Conservation (phyloP, 2,113 vertebrate genomes). For the Atrichornis clamosus region DNA sequence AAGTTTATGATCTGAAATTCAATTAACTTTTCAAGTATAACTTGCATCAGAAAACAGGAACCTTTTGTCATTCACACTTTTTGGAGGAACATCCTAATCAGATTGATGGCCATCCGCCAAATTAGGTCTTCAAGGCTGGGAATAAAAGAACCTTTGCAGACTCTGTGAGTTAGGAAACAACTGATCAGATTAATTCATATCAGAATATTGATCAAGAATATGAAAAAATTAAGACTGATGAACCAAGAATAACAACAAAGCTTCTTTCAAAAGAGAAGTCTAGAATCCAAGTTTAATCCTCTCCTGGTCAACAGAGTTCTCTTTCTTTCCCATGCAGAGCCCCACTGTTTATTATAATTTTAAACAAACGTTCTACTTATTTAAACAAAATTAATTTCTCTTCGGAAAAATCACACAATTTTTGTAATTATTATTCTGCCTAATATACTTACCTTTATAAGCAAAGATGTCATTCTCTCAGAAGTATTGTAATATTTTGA, state of each 20-base stretch:
- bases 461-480: conserved; percentile 81
- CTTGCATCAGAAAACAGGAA: not conserved
- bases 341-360: not conserved
- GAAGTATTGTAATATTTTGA: conserved; percentile 83
- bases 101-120: not conserved
- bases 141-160: not conserved
- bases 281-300: not conserved
- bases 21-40: not conserved
- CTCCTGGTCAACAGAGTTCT: not conserved
- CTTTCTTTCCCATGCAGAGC: not conserved
- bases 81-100: not conserved
- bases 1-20: not conserved
- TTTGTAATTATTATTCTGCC: not conserved
- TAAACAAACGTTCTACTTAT: not conserved
- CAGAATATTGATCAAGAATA: not conserved
- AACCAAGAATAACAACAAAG: not conserved
- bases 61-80: not conserved
- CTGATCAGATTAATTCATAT: not conserved
- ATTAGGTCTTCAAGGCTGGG: not conserved
- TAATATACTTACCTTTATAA: conserved; percentile 76
- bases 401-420: not conserved
- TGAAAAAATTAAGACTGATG: not conserved
- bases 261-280: not conserved
- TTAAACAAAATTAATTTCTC: not conserved
- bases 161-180: not conserved